Percentiles rank a stretch among this genome's conserved stretches.
phyloP scores from a whole-genome alignment of 2,888 invertebrate species.

The Parapristionchus giblindavisi region DNA sequence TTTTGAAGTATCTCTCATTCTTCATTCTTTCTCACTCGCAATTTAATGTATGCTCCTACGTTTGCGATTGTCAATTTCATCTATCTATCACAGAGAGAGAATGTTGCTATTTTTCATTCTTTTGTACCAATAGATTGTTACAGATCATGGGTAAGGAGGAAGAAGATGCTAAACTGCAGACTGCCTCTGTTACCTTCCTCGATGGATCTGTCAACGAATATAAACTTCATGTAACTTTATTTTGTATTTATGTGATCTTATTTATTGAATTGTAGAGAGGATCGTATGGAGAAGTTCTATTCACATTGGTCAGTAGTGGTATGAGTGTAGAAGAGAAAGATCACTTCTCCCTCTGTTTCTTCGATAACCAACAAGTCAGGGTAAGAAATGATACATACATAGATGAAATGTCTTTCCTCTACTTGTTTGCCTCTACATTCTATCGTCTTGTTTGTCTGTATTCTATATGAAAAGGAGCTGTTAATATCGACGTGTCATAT shows the following conservation, averaged over 20 bases:
- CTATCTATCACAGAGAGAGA: too few relatives aligned
- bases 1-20: background rate
- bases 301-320: conserved; percentile 23
- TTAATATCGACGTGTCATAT: too few relatives aligned
- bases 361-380: conserved; percentile 54
- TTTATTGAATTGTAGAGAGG: conserved; percentile 8
- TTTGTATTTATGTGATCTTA: background rate
- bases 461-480: too few relatives aligned
- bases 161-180: conserved; percentile 51
- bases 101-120: background rate
- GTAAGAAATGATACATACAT: conserved; percentile 28
- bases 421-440: background rate
- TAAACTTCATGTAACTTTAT: conserved; percentile 52
- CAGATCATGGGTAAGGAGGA: conserved; percentile 38
- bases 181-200: conserved; percentile 56
- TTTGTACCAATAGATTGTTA: background rate
- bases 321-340: conserved; percentile 60
- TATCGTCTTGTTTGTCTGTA: too few relatives aligned
- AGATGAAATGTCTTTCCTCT: background rate
- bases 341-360: conserved; percentile 67
- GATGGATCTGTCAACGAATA: conserved; percentile 60
- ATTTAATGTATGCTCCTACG: too few relatives aligned
- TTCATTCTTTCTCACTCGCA: background rate
- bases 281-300: conserved; percentile 24
- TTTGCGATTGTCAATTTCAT: too few relatives aligned